Percentiles rank a stretch among this genome's conserved stretches.
These are phyloP conservation scores for Galbula dea DNA, from an alignment of 2,113 vertebrate genomes.

Conservation along the genomic window DNA sequence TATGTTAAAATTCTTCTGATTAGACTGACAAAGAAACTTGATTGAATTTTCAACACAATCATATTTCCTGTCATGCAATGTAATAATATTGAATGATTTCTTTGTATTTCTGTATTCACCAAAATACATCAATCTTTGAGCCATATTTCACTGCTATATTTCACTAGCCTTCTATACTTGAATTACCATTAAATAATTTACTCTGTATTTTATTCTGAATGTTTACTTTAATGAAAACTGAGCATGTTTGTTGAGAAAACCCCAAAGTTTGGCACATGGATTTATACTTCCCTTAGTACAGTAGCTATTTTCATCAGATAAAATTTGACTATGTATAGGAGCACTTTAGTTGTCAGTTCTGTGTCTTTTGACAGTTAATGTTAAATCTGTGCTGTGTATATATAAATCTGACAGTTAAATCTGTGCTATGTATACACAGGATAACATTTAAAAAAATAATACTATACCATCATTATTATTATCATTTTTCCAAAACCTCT, in stretches of 20 bases:
- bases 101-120: slow-evolving; percentile 54
- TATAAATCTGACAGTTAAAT: too few species aligned
- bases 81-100: slow-evolving; percentile 62
- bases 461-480: neutral
- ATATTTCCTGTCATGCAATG: slow-evolving; percentile 52
- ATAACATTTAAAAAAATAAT: neutral
- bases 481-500: neutral
- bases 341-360: neutral
- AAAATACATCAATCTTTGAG: slow-evolving; percentile 19
- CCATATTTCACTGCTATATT: slow-evolving; percentile 20
- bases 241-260: neutral
- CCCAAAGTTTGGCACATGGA: neutral
- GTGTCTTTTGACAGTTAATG: neutral
- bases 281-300: neutral
- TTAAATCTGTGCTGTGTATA: neutral
- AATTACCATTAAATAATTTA: neutral
- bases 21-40: slow-evolving; percentile 52
- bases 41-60: slow-evolving; percentile 67
- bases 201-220: neutral
- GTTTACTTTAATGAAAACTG: neutral
- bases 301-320: neutral
- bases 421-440: neutral
- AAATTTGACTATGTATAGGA: neutral
- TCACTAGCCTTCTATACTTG: neutral
- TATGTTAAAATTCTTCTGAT: slow-evolving; percentile 65